Evolutionary conservation across 2,113 vertebrate genomes (phyloP), one percentile per base, ranked within the genome.

Genomic region (Carettochelys insculpta): DNA sequence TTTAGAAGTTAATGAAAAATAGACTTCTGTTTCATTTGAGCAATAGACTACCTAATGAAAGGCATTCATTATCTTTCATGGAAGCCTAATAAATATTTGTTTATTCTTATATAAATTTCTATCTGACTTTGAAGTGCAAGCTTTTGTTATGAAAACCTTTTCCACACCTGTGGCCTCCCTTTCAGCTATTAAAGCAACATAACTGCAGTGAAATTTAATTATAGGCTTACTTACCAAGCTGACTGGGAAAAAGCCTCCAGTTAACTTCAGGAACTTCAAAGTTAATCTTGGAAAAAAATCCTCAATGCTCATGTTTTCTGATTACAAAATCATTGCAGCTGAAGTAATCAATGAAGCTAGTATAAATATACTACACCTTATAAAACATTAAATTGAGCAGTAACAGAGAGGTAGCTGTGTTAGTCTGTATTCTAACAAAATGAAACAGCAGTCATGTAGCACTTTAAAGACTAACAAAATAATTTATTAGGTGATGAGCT

Each of bases 41-140:
- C 48, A 43, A 56, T 77, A 86, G 25, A 1, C 45, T 87, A 6
- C 4, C 2, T 9, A 11, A 0, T 0, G 51, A 17, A 54, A 4
- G 77, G 48, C 25, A 43, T 80, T 68, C 73, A 2, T 54, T 25
- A 13, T 52, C 85, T 76, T 24, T 34, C 75, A 13, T 2, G 25
- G 45, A 8, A 43, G 3, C 7, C 24, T 45, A 82, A 48, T 48
- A 27, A 3, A 8, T 20, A 1, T 25, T 8, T 53, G 9, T 1
- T 85, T n/a, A 51, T 19, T 53, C 54, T 11, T 54, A 80, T 27
- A 4, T 54, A 77, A 43, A 13, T 8, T 8, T 52, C 31, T 58
- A 27, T 54, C 77, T 54, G 12, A 83, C 77, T 54, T 56, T 56
- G 54, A 29, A 56, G 54, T 56, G 25, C 54, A 56, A 56, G 34